A percentile compares a stretch with the other conserved stretches of the same genome.
Conservation (phyloP, 2,888 invertebrate genomes). For the Microdon myrmicae region DNA sequence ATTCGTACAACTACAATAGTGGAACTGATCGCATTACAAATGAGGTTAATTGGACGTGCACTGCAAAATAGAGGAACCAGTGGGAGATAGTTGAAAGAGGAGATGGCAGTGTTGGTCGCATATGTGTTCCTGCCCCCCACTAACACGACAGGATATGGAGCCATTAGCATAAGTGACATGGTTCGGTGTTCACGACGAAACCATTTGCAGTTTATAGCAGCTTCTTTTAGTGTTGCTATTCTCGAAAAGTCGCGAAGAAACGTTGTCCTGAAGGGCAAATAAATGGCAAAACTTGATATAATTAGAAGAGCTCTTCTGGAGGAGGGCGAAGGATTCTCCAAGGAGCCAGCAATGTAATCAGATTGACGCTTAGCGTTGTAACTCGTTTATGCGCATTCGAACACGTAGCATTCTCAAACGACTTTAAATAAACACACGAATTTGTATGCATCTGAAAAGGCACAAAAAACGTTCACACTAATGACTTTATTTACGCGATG, state of each 20-base stretch:
- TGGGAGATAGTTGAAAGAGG: conserved; percentile 21
- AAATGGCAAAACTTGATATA: conserved; percentile 28
- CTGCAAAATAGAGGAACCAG: conserved; percentile 7
- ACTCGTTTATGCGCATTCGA: conserved; percentile 46
- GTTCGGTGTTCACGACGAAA: conserved; percentile 27
- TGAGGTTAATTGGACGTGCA: conserved; percentile 44
- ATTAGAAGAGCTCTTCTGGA: conserved; percentile 36
- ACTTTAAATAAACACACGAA: conserved; percentile 7
- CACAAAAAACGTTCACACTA: conserved; percentile 30
- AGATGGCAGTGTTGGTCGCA: conserved; percentile 3
- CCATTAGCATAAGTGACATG: conserved; percentile 38
- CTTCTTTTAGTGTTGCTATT: conserved; percentile 11
- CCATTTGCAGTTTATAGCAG: conserved; percentile 30
- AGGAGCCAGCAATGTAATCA: neutral
- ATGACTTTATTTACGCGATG: conserved; percentile 39
- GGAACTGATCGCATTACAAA: conserved; percentile 40
- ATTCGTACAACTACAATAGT: conserved; percentile 15
- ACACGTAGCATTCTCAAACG: conserved; percentile 23
- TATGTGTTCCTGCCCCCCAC: conserved; percentile 8
- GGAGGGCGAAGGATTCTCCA: too few relatives aligned
- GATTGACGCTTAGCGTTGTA: conserved; percentile 34
- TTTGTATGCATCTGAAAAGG: conserved; percentile 1
- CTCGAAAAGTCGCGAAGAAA: conserved; percentile 19
- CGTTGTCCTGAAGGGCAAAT: conserved; percentile 39
- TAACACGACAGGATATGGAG: conserved; percentile 16